Conservation (phyloP, 2,888 invertebrate species). For the Nymphalis urticae region DNA sequence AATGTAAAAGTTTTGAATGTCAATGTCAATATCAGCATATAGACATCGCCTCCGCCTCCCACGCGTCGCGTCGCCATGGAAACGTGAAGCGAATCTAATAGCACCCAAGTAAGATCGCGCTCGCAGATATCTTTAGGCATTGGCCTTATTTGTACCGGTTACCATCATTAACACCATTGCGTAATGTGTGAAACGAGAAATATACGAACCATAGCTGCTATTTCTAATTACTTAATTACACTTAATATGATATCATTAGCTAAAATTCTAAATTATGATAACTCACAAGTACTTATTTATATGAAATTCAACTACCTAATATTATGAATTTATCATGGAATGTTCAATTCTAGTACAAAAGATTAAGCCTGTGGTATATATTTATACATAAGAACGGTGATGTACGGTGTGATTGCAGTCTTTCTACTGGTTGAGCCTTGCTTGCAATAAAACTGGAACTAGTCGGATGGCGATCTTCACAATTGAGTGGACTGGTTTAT, state of each 20-base stretch:
- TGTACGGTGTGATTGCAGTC: conserved; percentile 15
- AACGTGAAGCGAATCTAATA: conserved; percentile 13
- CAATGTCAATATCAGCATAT: conserved; percentile 7
- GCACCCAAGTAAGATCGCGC: conserved; percentile 23
- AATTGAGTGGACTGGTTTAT: conserved; percentile 32
- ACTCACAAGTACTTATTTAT: background rate
- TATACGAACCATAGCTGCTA: background rate
- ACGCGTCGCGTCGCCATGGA: conserved; percentile 6
- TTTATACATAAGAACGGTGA: background rate
- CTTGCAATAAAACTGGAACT: conserved; percentile 28
- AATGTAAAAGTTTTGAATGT: background rate
- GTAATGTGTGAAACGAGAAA: conserved; percentile 2
- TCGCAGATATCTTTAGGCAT: conserved; percentile 31
- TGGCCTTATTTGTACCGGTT: conserved; percentile 25
- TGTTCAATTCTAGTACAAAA: no score
- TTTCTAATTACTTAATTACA: background rate
- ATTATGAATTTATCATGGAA: no score
- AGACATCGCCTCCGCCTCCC: conserved; percentile 1
- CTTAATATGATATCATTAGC: no score
- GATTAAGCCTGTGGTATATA: background rate
- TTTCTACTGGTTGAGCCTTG: conserved; percentile 10
- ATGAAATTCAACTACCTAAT: no score
- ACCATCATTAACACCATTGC: conserved; percentile 16
- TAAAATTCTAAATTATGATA: background rate
- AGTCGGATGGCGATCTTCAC: conserved; percentile 32